Evolutionary conservation across 1,140 invertebrate genomes (phyloP).

Genomic region (Chymomyza costata): DNA sequence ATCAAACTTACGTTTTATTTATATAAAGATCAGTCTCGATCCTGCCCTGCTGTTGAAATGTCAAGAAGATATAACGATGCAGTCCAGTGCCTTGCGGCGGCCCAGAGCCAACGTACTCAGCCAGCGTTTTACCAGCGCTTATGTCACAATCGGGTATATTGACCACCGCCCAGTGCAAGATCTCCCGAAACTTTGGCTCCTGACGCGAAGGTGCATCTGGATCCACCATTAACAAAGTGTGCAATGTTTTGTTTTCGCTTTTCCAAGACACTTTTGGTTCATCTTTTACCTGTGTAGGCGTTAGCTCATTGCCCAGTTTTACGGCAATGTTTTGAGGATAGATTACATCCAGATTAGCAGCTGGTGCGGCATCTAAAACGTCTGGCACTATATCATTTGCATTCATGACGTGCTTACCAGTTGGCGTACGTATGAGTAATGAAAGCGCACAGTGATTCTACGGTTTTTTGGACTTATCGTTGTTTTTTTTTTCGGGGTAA

Average conservation of each 20-base stretch:
- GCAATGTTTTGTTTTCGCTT: constrained; percentile 78
- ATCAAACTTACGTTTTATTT: constrained; percentile 34
- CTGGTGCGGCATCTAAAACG: constrained; percentile 80
- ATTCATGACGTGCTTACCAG: constrained; percentile 21
- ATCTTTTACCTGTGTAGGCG: constrained; percentile 85
- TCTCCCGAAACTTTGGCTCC: constrained; percentile 87
- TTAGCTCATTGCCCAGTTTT: constrained; percentile 84
- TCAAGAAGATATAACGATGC: constrained; percentile 92
- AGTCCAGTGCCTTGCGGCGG: constrained; percentile 88
- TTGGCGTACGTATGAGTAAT: no score
- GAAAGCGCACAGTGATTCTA: no score
- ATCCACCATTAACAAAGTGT: constrained; percentile 91
- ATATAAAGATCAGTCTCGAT: constrained; percentile 38
- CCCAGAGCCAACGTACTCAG: constrained; percentile 89
- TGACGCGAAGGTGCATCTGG: constrained; percentile 91
- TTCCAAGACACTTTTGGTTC: constrained; percentile 80
- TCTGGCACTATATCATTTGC: constrained; percentile 77
- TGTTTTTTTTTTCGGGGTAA: no score
- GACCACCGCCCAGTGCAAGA: constrained; percentile 93
- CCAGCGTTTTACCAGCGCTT: constrained; percentile 82
- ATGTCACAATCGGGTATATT: constrained; percentile 91
- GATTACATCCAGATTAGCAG: constrained; percentile 77
- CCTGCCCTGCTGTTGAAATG: constrained; percentile 84
- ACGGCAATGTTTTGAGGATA: constrained; percentile 79
- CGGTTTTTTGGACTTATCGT: no score